Evolutionary conservation across 1,140 invertebrate genomes (phyloP), one percentile per base, ranked within the genome.

Genomic region (Ips nitidus): DNA sequence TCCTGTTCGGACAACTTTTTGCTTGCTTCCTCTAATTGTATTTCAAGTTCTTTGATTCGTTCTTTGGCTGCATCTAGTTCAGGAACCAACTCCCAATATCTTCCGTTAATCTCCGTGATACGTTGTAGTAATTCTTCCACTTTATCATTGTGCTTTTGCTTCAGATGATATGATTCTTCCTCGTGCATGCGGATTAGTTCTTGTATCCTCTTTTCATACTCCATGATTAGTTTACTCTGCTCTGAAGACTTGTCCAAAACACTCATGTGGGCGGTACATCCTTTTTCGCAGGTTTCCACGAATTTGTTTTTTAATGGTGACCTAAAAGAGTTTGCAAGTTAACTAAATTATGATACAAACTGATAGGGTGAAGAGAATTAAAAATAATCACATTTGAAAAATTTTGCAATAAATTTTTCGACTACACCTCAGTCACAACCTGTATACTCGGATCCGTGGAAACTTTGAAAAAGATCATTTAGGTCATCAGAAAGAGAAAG

Each of bases 61-160:
- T 88, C 84, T 73, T 89, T 88, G 22, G 89, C 89, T 66, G 85
- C 83, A 76, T 88, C 87, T 75, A 88, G 86, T 75, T 88, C 87
- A 2, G 87, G 86, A 73, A 87, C 85, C 76, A 89, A 78, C 74
- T 90, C 87, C 80, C 87, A 89, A 76, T 90, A 90, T 45, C 89
- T 83, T 45, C 82, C 87, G 77, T 93, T 94, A 8, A 91, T 87
- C 77, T 94, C 92, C 61, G 89, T 86, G 50, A 94, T 81, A 77
- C 91, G 90, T 76, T 91, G 89, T 39, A 94, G 79, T 68, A 94
- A 81, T 39, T 87, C 86, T 78, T 94, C 87, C 3, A 91, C 86
- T 80, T 90, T 91, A 74, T 93, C 90, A 80, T 93, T 92, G 76
- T 93, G 90, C 52, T 86, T 85, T 72, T 90, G 87, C 72, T 91